Evolutionary conservation across 2,797 vertebrate species (phyloP).

Genomic region (Vespertilio murinus): DNA sequence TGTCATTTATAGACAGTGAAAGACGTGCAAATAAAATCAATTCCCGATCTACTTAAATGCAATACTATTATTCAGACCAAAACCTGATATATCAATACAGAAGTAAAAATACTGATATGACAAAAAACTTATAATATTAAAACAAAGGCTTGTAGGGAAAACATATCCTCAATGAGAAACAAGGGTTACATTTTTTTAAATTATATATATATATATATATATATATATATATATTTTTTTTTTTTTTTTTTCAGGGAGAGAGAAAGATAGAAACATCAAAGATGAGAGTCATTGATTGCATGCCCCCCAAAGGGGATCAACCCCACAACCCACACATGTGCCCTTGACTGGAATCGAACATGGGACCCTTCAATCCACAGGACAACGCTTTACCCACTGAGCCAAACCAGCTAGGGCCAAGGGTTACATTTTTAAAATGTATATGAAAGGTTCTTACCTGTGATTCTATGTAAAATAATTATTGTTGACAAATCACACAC

Average conservation of each 20-base stretch:
- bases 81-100: neutral
- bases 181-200: neutral
- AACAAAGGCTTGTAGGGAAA: neutral
- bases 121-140: neutral
- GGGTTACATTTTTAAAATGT: neutral
- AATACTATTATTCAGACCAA: neutral
- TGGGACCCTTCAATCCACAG: no score
- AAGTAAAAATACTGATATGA: neutral
- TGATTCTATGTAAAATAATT: neutral
- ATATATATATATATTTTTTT: no score
- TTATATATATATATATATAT: no score
- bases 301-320: no score
- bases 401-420: no score
- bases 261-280: no score
- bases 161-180: neutral
- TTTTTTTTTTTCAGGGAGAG: no score
- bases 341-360: no score
- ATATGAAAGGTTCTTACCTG: neutral
- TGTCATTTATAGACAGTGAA: neutral
- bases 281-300: no score
- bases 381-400: no score
- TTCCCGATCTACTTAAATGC: neutral
- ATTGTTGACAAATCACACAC: neutral
- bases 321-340: no score
- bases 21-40: neutral